These are phyloP conservation scores for silkworm (Bombyx mori) DNA, from an alignment of 1,140 invertebrate genomes.

Conservation along the genomic window ASM3026992v2 NC_085117.1:18943001-18943500, in stretches of 20 bases:
- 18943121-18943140: conserved; percentile 65
- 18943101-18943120: conserved; percentile 57
- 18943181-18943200: too few species aligned
- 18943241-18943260: conserved; percentile 48
- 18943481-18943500: too few species aligned
- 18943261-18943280: conserved; percentile 39
- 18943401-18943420: conserved; percentile 14
- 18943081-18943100: conserved; percentile 70
- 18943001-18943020: conserved; percentile 64
- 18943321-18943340: conserved; percentile 22
- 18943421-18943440: conserved; percentile 9
- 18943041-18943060: conserved; percentile 71
- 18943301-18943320: conserved; percentile 54
- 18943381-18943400: not conserved
- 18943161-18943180: conserved; percentile 3
- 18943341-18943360: not conserved
- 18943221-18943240: conserved; percentile 9
- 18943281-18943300: conserved; percentile 48
- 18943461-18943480: too few species aligned
- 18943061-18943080: conserved; percentile 70
- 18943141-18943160: conserved; percentile 41
- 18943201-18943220: not conserved
- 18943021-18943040: conserved; percentile 69
- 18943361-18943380: conserved; percentile 1
- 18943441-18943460: too few species aligned